Evolutionary conservation across 2,888 invertebrate species (phyloP).

Genomic region (Cheilosia variabilis): DNA sequence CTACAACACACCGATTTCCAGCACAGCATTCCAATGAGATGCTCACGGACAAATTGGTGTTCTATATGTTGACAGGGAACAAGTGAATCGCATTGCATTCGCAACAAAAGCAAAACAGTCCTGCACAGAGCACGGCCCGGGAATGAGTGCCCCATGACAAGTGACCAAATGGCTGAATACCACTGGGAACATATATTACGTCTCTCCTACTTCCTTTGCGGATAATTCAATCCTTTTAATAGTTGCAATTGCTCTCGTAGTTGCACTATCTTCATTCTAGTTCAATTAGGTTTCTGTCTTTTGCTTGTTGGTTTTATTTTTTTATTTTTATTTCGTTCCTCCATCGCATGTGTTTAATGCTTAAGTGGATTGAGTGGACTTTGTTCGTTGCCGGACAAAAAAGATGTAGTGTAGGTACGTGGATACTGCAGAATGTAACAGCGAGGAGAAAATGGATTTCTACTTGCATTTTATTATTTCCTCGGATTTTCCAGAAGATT

Average conservation of each 20-base stretch:
- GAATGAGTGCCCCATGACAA: slow-evolving; percentile 69
- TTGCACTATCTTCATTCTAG: slow-evolving; percentile 72
- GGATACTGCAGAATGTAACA: slow-evolving; percentile 7
- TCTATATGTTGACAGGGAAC: slow-evolving; percentile 73
- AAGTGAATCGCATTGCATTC: slow-evolving; percentile 74
- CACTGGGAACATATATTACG: slow-evolving; percentile 70
- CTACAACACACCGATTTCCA: slow-evolving; percentile 44
- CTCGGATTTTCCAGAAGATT: slow-evolving; percentile 62
- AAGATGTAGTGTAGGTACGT: slow-evolving; percentile 4
- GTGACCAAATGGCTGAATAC: slow-evolving; percentile 75
- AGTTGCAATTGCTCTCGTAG: slow-evolving; percentile 71
- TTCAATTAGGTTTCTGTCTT: slow-evolving; percentile 66
- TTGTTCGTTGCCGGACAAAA: slow-evolving; percentile 21
- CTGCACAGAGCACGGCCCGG: background rate
- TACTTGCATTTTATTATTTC: slow-evolving; percentile 60
- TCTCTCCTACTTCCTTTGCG: slow-evolving; percentile 66
- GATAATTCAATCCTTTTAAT: slow-evolving; percentile 76
- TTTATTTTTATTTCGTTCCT: background rate
- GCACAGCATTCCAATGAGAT: slow-evolving; percentile 74
- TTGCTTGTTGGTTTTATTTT: too few species aligned
- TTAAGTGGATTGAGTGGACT: slow-evolving; percentile 71
- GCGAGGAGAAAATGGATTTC: slow-evolving; percentile 41
- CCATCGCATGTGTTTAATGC: slow-evolving; percentile 69
- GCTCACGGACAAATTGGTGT: slow-evolving; percentile 72
- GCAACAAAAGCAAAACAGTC: slow-evolving; percentile 64